phyloP scores from a whole-genome alignment of 2,113 vertebrate genomes.

The Tamias sibiricus region DNA sequence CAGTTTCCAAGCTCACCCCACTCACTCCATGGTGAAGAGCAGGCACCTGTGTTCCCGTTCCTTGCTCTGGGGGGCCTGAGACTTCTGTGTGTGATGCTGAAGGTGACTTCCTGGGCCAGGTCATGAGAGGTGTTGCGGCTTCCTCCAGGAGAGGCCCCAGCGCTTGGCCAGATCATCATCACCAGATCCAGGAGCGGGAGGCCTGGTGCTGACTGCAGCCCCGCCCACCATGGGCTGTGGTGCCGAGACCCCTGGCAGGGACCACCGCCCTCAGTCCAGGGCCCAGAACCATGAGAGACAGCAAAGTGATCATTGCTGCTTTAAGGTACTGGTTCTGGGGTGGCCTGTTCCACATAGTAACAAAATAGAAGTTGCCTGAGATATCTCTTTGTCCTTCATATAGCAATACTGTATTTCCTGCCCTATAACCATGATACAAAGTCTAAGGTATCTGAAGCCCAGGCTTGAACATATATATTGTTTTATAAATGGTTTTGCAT shows the following conservation, averaged over 20 bases:
- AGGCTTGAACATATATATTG: not conserved
- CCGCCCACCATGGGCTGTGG: fast-evolving
- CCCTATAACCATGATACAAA: not conserved
- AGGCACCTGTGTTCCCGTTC: not conserved
- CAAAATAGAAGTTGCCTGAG: not conserved
- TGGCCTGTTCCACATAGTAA: not conserved
- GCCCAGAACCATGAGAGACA: not conserved
- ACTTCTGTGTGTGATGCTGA: not conserved
- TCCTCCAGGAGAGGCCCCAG: not conserved
- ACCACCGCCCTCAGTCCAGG: not conserved
- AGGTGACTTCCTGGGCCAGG: not conserved
- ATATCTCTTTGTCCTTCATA: not conserved
- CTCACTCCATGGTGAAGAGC: not conserved
- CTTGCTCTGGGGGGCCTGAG: not conserved
- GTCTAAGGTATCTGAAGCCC: not conserved
- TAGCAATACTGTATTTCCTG: not conserved
- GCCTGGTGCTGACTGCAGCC: not conserved
- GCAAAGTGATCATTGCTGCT: not conserved
- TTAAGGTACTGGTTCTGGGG: not conserved
- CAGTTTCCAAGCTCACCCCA: not conserved
- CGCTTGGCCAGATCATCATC: fast-evolving
- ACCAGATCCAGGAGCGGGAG: not conserved
- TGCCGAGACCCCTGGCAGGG: not conserved
- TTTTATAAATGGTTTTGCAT: not conserved
- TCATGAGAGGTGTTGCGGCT: not conserved